phyloP scores from a whole-genome alignment of 2,113 vertebrate genomes.

The Myanophis thanlyinensis region DNA sequence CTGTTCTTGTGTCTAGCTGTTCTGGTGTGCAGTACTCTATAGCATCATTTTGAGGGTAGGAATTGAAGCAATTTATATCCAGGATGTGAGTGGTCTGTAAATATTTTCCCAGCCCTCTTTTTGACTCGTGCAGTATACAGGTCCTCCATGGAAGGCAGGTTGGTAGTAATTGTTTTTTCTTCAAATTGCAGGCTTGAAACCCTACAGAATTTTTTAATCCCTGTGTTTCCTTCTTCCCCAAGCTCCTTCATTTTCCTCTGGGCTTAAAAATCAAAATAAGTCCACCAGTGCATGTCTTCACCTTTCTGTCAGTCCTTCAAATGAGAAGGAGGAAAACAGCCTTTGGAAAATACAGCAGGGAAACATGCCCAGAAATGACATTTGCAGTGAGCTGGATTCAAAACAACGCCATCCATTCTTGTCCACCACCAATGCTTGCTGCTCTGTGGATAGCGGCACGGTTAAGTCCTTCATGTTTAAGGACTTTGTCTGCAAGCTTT shows the following conservation, averaged over 20 bases:
- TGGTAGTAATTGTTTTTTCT: too few relatives aligned
- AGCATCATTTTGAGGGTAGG: too few relatives aligned
- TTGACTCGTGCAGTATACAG: too few relatives aligned
- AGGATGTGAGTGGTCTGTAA: too few relatives aligned
- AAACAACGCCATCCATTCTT: neutral
- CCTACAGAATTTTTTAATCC: neutral
- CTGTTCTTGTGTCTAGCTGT: too few relatives aligned
- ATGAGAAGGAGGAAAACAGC: neutral
- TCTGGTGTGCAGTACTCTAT: too few relatives aligned
- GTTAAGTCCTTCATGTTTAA: neutral
- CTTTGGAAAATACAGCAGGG: neutral
- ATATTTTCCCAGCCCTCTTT: too few relatives aligned
- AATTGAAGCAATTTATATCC: too few relatives aligned
- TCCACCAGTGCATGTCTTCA: neutral
- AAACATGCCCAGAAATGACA: neutral
- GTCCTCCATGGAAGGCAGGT: too few relatives aligned
- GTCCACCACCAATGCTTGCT: neutral
- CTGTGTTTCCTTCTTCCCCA: neutral
- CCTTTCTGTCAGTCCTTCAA: neutral
- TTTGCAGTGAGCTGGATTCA: neutral
- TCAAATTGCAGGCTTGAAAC: neutral
- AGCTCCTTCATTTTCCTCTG: neutral
- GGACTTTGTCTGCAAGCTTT: neutral
- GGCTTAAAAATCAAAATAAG: neutral
- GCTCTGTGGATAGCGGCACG: neutral